Base-by-base conservation (phyloP, 1,140 invertebrate species). In the Caligus rogercresseyi region DNA sequence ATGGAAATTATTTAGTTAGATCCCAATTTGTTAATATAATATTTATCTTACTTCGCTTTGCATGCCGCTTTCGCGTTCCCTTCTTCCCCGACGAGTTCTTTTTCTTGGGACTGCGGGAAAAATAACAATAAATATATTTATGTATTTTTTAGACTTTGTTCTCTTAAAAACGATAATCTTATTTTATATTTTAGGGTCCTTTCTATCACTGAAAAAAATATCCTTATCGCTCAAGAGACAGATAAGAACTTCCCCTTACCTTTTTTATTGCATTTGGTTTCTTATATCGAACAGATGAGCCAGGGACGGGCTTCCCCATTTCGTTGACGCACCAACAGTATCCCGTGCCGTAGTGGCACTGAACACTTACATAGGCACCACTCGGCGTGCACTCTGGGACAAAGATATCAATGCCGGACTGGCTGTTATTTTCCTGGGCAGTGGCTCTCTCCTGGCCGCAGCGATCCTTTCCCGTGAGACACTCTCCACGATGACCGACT, bases 301-400 rank as follows among this genome's bases (percentile, higher is more conserved):
- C 71, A 2, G 70, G 67, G 26, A 76, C 69, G 18, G 73, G 74
- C 64, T 69, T 70, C 0, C 74, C 74, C 19, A 69, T 67, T n/a
- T 69, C 66, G 31, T 72, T 71, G 0, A 74, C 71, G 65, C 74
- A 76, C 74, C 74, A 76, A 65, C 74, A 76, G 66, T 74, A 75
- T 23, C 72, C 71, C 1, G 73, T 72, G n/a, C 69, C 69, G 0
- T 64, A 58, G 67, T 76, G 74, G 58, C 74, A 76, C 67, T 76
- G 74, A 16, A 73, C 68, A 15, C 71, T 68, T 0, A 66, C 64
- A 67, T 68, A 75, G 7, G 67, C 69, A 19, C 74, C 74, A 61
- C 75, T 74, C 19, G 52, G 31, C n/a, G 70, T 68, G 67, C 74
- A 75, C 21, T 69, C 67, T 1, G 74, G 74, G 19, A 75, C 68